Conservation (phyloP, 2,797 vertebrate species). For the Chrysocyon brachyurus region DNA sequence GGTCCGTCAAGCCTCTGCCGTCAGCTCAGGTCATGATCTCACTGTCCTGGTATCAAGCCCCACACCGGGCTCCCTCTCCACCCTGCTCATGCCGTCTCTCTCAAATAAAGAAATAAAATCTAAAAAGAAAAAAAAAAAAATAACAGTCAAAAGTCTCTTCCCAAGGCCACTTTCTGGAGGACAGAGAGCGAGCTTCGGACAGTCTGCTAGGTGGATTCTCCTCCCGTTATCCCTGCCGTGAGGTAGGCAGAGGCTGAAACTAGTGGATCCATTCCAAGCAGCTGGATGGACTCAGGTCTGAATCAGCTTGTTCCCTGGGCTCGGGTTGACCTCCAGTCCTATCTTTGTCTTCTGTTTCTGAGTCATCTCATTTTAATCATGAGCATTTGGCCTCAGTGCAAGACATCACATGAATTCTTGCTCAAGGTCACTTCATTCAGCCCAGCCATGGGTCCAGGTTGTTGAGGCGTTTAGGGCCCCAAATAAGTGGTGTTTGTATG, state of each 20-base stretch:
- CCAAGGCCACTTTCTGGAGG: background rate
- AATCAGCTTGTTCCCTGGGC: slow-evolving; percentile 23
- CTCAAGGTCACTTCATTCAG: background rate
- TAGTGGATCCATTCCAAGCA: background rate
- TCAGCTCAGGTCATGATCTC: too few relatives aligned
- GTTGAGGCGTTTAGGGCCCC: background rate
- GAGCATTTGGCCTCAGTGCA: background rate
- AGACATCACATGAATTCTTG: background rate
- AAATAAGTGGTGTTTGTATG: background rate
- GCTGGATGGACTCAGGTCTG: background rate
- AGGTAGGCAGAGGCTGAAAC: background rate
- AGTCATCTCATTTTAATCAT: background rate
- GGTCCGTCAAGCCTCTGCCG: too few relatives aligned
- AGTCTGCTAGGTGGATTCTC: background rate
- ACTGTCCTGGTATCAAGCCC: too few relatives aligned
- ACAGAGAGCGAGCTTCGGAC: background rate
- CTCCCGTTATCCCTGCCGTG: background rate
- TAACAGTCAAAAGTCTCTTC: background rate
- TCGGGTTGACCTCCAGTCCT: background rate
- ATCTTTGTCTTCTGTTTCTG: background rate
- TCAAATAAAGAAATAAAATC: too few relatives aligned
- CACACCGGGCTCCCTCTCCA: too few relatives aligned
- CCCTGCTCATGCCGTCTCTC: too few relatives aligned
- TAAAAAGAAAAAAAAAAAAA: too few relatives aligned
- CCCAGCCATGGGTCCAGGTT: background rate